Percentiles rank a stretch among this genome's conserved stretches.
Evolutionary conservation across 2,888 invertebrate genomes (phyloP).

Genomic region (Catocala sponsa): DNA sequence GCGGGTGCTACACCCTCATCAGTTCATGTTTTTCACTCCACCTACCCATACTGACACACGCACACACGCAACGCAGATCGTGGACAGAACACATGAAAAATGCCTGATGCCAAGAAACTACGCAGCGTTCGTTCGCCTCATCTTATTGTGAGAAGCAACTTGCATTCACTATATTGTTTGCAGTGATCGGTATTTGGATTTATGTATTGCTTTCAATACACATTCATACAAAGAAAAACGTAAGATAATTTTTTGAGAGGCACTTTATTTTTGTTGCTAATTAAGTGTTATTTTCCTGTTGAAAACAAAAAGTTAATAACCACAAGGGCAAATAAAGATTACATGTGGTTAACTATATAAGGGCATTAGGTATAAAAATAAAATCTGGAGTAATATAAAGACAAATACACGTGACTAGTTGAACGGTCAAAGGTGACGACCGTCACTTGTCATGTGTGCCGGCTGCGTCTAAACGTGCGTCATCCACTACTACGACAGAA

Average conservation of each 20-base stretch:
- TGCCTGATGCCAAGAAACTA: conserved; percentile 67
- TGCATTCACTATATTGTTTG: conserved; percentile 59
- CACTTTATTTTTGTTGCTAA: too few species aligned
- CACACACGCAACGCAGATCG: conserved; percentile 54
- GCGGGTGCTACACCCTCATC: conserved; percentile 64
- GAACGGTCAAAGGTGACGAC: conserved; percentile 60
- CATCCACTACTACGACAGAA: conserved; percentile 29
- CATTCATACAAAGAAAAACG: background rate
- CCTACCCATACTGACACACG: conserved; percentile 54
- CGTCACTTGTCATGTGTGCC: conserved; percentile 50
- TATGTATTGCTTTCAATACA: conserved; percentile 19
- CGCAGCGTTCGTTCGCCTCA: conserved; percentile 71
- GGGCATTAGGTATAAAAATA: conserved; percentile 5
- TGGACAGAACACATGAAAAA: conserved; percentile 63
- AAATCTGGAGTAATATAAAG: conserved; percentile 17
- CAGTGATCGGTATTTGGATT: conserved; percentile 47
- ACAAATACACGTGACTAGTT: conserved; percentile 43
- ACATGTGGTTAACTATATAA: background rate
- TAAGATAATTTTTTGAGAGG: too few species aligned
- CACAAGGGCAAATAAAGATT: too few species aligned
- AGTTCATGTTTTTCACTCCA: conserved; percentile 67
- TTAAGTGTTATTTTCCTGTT: too few species aligned
- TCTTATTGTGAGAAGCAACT: conserved; percentile 61
- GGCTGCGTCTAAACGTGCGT: conserved; percentile 46
- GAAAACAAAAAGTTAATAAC: too few species aligned